phyloP scores from a whole-genome alignment of 2,888 invertebrate genomes.

The Caenorhabditis doughertyi region DNA sequence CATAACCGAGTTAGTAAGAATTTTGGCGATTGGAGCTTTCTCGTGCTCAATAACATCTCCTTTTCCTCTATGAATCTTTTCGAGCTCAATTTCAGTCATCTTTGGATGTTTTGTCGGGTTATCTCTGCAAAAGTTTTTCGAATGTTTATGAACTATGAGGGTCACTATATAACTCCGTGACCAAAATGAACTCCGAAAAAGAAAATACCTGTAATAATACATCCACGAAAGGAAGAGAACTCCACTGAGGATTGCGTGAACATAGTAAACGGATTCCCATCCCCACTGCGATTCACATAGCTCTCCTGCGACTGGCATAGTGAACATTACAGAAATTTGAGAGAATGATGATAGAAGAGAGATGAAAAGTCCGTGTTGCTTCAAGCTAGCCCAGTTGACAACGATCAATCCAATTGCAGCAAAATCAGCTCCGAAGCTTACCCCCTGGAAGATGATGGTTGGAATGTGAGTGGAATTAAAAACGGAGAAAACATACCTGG shows the following conservation, averaged over 20 bases:
- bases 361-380: slow-evolving; percentile 79
- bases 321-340: slow-evolving; percentile 79
- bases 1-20: slow-evolving; percentile 73
- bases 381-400: slow-evolving; percentile 78
- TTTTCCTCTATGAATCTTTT: slow-evolving; percentile 75
- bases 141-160: background rate
- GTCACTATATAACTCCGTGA: too few relatives aligned
- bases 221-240: slow-evolving; percentile 70
- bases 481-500: too few relatives aligned
- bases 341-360: slow-evolving; percentile 79
- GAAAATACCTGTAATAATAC: slow-evolving; percentile 65
- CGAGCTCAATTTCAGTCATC: slow-evolving; percentile 75
- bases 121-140: slow-evolving; percentile 66
- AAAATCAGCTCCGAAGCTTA: slow-evolving; percentile 80
- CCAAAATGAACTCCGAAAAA: too few relatives aligned
- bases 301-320: slow-evolving; percentile 79
- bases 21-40: slow-evolving; percentile 67
- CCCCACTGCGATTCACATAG: slow-evolving; percentile 74
- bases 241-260: slow-evolving; percentile 70
- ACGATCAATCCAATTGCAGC: slow-evolving; percentile 79
- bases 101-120: slow-evolving; percentile 71
- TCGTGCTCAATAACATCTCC: slow-evolving; percentile 71
- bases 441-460: slow-evolving; percentile 64
- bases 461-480: too few relatives aligned
- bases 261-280: slow-evolving; percentile 75